A percentile compares a stretch with the other conserved stretches of the same genome.
These are phyloP conservation scores for Chlorops oryzae DNA, from an alignment of 1,140 invertebrate species.

Conservation along the genomic window DNA sequence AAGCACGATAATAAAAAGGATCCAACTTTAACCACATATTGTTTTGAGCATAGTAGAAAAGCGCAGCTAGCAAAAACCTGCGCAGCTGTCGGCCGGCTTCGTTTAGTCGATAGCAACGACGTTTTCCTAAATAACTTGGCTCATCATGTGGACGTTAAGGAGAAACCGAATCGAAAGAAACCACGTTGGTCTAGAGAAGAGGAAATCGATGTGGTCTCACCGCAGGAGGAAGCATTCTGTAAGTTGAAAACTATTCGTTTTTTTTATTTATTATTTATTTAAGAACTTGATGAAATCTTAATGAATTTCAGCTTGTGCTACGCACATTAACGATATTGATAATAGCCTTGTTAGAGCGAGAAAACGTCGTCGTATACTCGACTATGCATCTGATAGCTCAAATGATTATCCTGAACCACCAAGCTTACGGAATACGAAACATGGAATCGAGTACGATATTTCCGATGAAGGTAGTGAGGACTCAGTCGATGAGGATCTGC, in stretches of 20 bases:
- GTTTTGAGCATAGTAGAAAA: slow-evolving; percentile 44
- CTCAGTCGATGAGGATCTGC: slow-evolving; percentile 67
- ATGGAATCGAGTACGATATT: slow-evolving; percentile 61
- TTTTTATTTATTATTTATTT: neutral
- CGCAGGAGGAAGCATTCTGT: slow-evolving; percentile 55
- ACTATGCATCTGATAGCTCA: slow-evolving; percentile 64
- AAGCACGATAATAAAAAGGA: slow-evolving; percentile 56
- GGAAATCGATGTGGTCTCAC: slow-evolving; percentile 44
- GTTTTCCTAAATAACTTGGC: slow-evolving; percentile 32
- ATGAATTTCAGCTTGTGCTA: slow-evolving; percentile 32
- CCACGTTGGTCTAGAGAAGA: slow-evolving; percentile 35
- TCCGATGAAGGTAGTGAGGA: slow-evolving; percentile 72
- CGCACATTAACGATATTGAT: slow-evolving; percentile 53
- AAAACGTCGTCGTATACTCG: slow-evolving; percentile 55
- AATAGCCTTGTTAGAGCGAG: too few species aligned
- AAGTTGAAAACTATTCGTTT: slow-evolving; percentile 22
- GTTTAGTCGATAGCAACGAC: slow-evolving; percentile 40
- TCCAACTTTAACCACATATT: slow-evolving; percentile 34
- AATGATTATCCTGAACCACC: slow-evolving; percentile 65
- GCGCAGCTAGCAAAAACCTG: slow-evolving; percentile 42
- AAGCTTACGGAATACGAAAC: slow-evolving; percentile 59
- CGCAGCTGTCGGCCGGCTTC: slow-evolving; percentile 29
- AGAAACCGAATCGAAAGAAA: slow-evolving; percentile 18
- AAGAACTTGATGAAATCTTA: too few species aligned
- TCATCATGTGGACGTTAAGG: slow-evolving; percentile 38